Evolutionary conservation across 2,797 vertebrate genomes (phyloP), one percentile per base, ranked within the genome.

Genomic region (Coluber constrictor): DNA sequence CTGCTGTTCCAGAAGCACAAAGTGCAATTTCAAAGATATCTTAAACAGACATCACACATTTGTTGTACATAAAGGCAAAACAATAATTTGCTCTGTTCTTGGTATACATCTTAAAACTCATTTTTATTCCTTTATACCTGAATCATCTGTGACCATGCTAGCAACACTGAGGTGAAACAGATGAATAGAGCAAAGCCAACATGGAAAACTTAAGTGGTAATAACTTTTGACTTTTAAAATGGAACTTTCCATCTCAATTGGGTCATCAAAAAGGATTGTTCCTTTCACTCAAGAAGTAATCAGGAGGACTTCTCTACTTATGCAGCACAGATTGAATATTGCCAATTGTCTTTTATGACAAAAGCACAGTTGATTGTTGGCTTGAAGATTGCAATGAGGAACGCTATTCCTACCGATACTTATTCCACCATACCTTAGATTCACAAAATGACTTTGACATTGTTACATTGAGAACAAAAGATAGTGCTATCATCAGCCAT

Each of bases 321-420:
- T 55, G 74, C 15, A 29, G 16, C 47, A 61, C 27, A 12, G 63
- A 37, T 13, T 83, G 74, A 89, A 91, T 63, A 91, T 91, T 93
- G 27, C 51, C 59, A 63, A 13, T 86, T 90, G 57, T 51, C 23
- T 92, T 63, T 25, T 89, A 63, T 43, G 20, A 86, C 32, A 63
- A 83, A 47, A 87, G 56, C 63, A 55, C 25, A 66, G 70, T 32
- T 63, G 32, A 86, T 91, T 93, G 91, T 91, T 93, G 86, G 66
- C 89, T 79, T 63, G 32, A 91, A 66, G 87, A 47, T 86, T 74
- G 25, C 57, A 86, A 89, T 89, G 90, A 91, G 59, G 89, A 91
- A 93, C 89, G 25, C 20, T 25, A 23, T 23, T 93, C 70, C 51
- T 74, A 74, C 70, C 8, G 16, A 20, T 74, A 37, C 16, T 86